phyloP scores from a whole-genome alignment of 2,888 invertebrate species.

The Thecocarcelia acutangulata region DNA sequence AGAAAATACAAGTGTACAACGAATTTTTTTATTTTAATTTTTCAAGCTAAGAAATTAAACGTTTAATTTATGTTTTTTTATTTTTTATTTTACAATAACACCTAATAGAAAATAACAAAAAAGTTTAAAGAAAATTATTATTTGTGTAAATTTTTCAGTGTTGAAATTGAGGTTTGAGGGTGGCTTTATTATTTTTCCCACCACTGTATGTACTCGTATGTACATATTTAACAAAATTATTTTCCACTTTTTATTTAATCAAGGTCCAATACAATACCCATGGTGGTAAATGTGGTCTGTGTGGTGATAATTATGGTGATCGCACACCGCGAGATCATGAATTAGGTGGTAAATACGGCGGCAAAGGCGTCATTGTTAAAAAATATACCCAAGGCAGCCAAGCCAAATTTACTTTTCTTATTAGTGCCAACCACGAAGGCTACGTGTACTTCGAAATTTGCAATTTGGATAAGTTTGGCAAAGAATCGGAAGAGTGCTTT shows the following conservation, averaged over 20 bases:
- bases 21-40: too few species aligned
- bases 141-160: too few species aligned
- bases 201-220: too few species aligned
- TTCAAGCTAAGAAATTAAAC: too few species aligned
- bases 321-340: conserved; percentile 82
- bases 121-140: too few species aligned
- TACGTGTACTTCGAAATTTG: conserved; percentile 83
- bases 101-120: too few species aligned
- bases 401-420: conserved; percentile 75
- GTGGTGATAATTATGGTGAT: conserved; percentile 82
- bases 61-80: too few species aligned
- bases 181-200: too few species aligned
- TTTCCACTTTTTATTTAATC: neutral
- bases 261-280: conserved; percentile 81
- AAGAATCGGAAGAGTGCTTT: conserved; percentile 83
- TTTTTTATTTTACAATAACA: too few species aligned
- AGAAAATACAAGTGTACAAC: too few species aligned
- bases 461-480: conserved; percentile 79
- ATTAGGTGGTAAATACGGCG: conserved; percentile 82
- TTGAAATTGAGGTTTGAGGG: too few species aligned
- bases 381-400: conserved; percentile 77
- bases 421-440: conserved; percentile 82
- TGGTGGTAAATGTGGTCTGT: conserved; percentile 83
- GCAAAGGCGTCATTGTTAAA: conserved; percentile 81
- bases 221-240: too few species aligned